Evolutionary conservation across 2,797 vertebrate species (phyloP), one percentile per base, ranked within the genome.

Genomic region (Paedocypris micromegethes): DNA sequence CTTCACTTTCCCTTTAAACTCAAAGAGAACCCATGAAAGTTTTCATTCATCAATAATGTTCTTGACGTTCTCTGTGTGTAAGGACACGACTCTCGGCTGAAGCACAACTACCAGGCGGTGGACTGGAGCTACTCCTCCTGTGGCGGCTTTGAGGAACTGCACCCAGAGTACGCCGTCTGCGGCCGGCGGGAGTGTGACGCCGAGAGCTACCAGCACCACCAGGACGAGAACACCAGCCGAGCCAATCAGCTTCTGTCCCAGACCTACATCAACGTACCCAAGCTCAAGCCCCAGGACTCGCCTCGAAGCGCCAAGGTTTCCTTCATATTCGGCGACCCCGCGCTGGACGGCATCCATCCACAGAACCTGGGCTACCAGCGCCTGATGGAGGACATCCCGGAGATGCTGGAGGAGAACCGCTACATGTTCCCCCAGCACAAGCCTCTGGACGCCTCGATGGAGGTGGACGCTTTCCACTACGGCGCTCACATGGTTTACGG

Each of bases 251-350:
- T 82, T 43, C 90, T 83, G 67, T 82, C 91, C 63, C 89, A 92
- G 79, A 88, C 92, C 47, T 88, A 91, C 76, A 78, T 93, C 81
- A 91, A 88, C 7, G 78, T 93, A 80, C 90, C 93, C 59, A 90
- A 92, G 77, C 87, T 90, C 78, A 94, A 92, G 88, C 81, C 90
- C 80, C 93, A 95, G 79, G 93, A 94, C 72, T 91, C 93, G 63
- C 90, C 93, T 4, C 87, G 93, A 76, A 93, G 87, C 82, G 96
- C 97, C 79, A 98, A 98, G 84, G 96, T 98, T 81, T 99, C 96
- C 74, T 98, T 99, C 83, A 98, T 98, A 86, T 99, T 99, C 82
- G 95, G 94, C 81, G 94, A 98, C 78, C 91, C 92, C 65, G 87
- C 86, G 60, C 86, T 97, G 80, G 94, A 96, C 78, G 82, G 83